Evolutionary conservation across 2,888 invertebrate species (phyloP), one percentile per base, ranked within the genome.

Genomic region (Microctonus hyperodae): DNA sequence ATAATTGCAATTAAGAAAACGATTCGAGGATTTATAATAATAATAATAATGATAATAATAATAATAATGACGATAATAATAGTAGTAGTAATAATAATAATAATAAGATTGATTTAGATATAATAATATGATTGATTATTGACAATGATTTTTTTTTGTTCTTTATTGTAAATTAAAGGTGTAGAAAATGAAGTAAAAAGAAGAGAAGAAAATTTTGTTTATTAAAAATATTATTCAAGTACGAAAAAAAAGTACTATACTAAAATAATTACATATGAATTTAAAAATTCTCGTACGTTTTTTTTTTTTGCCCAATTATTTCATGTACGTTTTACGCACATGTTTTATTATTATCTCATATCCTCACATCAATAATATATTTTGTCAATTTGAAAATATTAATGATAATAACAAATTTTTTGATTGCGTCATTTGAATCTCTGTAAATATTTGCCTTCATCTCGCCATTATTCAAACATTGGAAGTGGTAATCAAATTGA

Each of bases 121-220:
- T 3, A 13, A 20, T 16, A 20, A 16, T 4, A 20, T n/a, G 6
- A 44, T 16, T 16, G 7, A 44, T 16, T 16, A 44, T 44, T 44
- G 5, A 7, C 9, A 20, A 44, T 44, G 44, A 6, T 44, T 44
- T 44, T n/a, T n/a, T n/a, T 37, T 60, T 57, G 60, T 20, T 28
- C 33, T 40, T 65, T 56, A 28, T 57, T 31, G 31, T 44, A 35
- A 33, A 62, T 58, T 23, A 58, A 33, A 50, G 64, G 50, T 55
- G 3, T 11, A 28, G n/a, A 59, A 33, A 20, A 44, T 20, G 23
- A 44, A 35, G n/a, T 37, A n/a, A 6, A 40, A 48, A 20, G 44
- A 40, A 40, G 51, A 35, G 31, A 60, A 1, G 5, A 63, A 40
- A 31, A 63, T 40, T 28, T 5, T 28, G 28, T 5, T 28, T n/a